Conservation (phyloP, 2,113 vertebrate species). For the Phalacrocorax carbo region DNA sequence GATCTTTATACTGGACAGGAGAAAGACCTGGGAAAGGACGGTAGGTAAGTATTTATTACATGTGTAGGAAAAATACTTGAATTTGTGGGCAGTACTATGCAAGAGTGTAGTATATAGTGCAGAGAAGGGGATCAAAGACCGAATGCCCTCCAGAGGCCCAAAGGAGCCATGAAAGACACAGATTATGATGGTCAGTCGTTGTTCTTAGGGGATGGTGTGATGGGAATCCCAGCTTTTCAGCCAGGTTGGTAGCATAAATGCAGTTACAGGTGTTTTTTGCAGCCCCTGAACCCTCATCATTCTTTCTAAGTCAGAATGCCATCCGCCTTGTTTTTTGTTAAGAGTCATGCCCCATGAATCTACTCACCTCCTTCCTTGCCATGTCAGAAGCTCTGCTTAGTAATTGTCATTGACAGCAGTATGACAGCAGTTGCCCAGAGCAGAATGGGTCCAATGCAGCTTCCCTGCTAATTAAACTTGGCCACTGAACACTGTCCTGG, state of each 20-base stretch:
- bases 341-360: background rate
- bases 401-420: constrained; percentile 14
- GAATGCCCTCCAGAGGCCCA: background rate
- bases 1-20: background rate
- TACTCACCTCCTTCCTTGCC: background rate
- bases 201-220: background rate
- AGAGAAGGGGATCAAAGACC: background rate
- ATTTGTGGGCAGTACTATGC: background rate
- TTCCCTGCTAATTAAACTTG: background rate
- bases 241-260: background rate
- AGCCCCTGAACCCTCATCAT: background rate
- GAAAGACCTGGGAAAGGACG: background rate
- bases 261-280: background rate
- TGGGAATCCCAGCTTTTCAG: background rate
- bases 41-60: background rate
- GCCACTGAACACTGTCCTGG: background rate
- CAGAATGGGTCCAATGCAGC: background rate
- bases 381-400: background rate
- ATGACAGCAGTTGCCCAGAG: background rate
- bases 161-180: background rate
- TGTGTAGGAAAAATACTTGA: background rate
- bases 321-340: background rate
- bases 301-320: background rate
- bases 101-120: background rate
- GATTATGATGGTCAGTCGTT: background rate